Evolutionary conservation across 2,797 vertebrate genomes (phyloP), one percentile per base, ranked within the genome.

Genomic region (Mastacembelus armatus): DNA sequence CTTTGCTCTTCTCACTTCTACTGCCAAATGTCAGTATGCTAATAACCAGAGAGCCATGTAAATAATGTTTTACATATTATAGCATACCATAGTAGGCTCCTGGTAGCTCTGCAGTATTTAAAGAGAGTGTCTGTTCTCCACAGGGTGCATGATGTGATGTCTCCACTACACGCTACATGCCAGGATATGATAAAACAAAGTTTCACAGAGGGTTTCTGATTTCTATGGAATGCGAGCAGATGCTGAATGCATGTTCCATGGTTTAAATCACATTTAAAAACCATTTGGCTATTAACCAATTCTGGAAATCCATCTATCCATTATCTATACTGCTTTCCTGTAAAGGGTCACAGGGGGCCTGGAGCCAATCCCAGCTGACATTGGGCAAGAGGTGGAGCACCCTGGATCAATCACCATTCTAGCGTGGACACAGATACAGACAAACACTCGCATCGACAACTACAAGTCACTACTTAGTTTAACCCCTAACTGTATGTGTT

Each of bases 121-220:
- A 77, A 63, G 16, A 16, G 33, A 21, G 39, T 27, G 4, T 48
- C 38, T 14, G 21, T 60, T 36, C 47, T 66, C 51, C 1, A 9
- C 56, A 44, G 66, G 35, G 19, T 61, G 56, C 33, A 55, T 36
- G 33, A 4, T 36, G 56, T 32, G 58, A n/a, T 50, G 77, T 75
- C 65, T 35, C 38, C 38, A n/a, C n/a, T n/a, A n/a, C n/a, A n/a
- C n/a, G n/a, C n/a, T n/a, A n/a, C n/a, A n/a, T n/a, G n/a, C n/a
- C n/a, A n/a, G n/a, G n/a, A n/a, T n/a, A n/a, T n/a, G 64, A 85
- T 81, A 52, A 88, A 86, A 90, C 77, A 49, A 89, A 80, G 80
- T 81, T 79, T 69, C 75, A 82, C 56, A 62, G 48, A 64, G 36
- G 61, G 47, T 47, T 77, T 75, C 54, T 42, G 45, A 74, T 80